phyloP scores from a whole-genome alignment of 2,888 invertebrate species.

The Xestia xanthographa region DNA sequence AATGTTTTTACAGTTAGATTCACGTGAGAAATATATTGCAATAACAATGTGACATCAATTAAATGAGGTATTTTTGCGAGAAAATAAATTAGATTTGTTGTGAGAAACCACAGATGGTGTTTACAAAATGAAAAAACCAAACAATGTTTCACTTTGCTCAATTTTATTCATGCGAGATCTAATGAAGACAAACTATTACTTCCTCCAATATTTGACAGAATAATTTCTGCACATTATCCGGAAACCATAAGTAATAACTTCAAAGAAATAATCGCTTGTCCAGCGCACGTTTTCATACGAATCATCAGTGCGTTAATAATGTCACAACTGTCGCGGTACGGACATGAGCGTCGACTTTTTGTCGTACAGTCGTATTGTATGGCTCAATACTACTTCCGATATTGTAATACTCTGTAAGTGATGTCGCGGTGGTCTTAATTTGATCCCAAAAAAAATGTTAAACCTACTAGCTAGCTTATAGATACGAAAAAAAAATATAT shows the following conservation, averaged over 20 bases:
- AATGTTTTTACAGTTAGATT: conserved; percentile 58
- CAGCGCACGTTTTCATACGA: conserved; percentile 67
- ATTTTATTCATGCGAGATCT: conserved; percentile 12
- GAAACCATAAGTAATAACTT: conserved; percentile 40
- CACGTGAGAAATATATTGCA: conserved; percentile 53
- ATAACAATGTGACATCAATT: conserved; percentile 25
- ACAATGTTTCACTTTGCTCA: conserved; percentile 9
- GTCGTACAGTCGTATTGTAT: conserved; percentile 36
- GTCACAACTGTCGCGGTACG: conserved; percentile 61
- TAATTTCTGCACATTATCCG: conserved; percentile 33
- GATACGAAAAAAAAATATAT: too few relatives aligned
- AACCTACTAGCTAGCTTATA: neutral
- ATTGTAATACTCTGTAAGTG: neutral
- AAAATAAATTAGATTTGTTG: neutral
- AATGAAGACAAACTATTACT: neutral
- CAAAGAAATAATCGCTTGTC: conserved; percentile 59
- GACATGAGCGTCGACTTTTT: conserved; percentile 35
- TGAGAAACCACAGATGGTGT: neutral
- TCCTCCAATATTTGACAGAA: neutral
- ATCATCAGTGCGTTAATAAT: conserved; percentile 69
- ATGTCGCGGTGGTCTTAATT: conserved; percentile 19
- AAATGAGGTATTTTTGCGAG: neutral
- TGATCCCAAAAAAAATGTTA: neutral
- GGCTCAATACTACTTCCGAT: conserved; percentile 48
- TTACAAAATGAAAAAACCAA: neutral